phyloP scores from a whole-genome alignment of 2,113 vertebrate species.

The Callorhinus ursinus region DNA sequence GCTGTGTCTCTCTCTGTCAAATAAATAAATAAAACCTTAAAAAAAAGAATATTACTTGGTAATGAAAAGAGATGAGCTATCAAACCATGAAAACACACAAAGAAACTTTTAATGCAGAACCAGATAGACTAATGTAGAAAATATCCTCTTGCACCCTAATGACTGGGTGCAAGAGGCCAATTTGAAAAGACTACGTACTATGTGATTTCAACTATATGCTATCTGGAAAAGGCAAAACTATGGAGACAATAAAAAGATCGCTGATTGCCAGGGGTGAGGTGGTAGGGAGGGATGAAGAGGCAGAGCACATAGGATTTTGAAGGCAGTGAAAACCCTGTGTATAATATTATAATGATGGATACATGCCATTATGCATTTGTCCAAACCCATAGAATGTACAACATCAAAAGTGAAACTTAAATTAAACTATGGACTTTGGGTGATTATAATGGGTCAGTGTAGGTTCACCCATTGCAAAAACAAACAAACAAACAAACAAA shows the following conservation, averaged over 20 bases:
- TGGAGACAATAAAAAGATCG: neutral
- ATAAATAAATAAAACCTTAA: too few relatives aligned
- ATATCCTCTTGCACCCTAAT: too few relatives aligned
- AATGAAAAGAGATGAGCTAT: neutral
- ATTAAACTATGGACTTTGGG: neutral
- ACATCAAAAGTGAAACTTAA: neutral
- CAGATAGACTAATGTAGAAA: too few relatives aligned
- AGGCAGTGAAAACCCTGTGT: neutral
- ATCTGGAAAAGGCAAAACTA: neutral
- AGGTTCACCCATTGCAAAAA: neutral
- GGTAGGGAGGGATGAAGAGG: neutral
- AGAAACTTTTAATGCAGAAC: neutral
- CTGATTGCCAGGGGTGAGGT: neutral
- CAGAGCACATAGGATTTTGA: neutral
- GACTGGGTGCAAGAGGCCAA: neutral
- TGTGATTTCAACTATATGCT: neutral
- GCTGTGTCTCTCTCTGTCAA: too few relatives aligned
- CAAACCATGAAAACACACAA: neutral
- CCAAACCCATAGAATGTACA: neutral
- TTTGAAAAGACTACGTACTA: neutral
- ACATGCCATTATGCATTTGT: neutral
- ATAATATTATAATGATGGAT: neutral
- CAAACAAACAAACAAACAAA: too few relatives aligned
- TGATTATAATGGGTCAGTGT: neutral
- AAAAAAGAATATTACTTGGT: neutral